phyloP scores from a whole-genome alignment of 2,113 vertebrate genomes.

The Ginglymostoma cirratum region DNA sequence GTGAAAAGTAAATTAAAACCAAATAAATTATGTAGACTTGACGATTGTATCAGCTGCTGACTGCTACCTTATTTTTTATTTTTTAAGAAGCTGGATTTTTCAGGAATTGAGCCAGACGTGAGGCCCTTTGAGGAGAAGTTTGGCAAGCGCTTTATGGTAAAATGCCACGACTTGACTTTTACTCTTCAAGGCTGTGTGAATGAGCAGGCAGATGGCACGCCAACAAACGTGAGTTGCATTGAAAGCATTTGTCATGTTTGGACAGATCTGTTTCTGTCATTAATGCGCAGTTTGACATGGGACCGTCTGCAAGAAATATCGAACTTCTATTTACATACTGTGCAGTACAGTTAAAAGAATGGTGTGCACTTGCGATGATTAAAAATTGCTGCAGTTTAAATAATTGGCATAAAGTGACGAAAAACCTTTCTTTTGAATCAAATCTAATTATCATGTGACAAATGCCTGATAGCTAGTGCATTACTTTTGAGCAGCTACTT shows the following conservation, averaged over 20 bases:
- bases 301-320: not conserved
- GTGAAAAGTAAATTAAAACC: not conserved
- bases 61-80: slow-evolving; percentile 36
- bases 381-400: not conserved
- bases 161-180: slow-evolving; percentile 84
- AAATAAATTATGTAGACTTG: not conserved
- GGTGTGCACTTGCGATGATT: not conserved
- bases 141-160: slow-evolving; percentile 75
- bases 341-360: not conserved
- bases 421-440: not conserved
- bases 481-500: not conserved
- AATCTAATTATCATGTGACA: not conserved
- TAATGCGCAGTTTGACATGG: not conserved
- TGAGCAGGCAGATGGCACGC: slow-evolving; percentile 66
- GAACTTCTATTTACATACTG: not conserved
- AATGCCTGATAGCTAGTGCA: not conserved
- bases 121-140: slow-evolving; percentile 90
- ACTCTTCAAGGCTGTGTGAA: slow-evolving; percentile 77
- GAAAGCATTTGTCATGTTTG: not conserved
- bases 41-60: not conserved
- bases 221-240: slow-evolving; percentile 71
- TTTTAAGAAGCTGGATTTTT: slow-evolving; percentile 85
- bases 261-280: not conserved
- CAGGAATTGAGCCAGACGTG: slow-evolving; percentile 86
- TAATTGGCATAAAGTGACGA: not conserved